Evolutionary conservation across 2,113 vertebrate genomes (phyloP), one percentile per base, ranked within the genome.

Genomic region (Phyllopteryx taeniolatus): DNA sequence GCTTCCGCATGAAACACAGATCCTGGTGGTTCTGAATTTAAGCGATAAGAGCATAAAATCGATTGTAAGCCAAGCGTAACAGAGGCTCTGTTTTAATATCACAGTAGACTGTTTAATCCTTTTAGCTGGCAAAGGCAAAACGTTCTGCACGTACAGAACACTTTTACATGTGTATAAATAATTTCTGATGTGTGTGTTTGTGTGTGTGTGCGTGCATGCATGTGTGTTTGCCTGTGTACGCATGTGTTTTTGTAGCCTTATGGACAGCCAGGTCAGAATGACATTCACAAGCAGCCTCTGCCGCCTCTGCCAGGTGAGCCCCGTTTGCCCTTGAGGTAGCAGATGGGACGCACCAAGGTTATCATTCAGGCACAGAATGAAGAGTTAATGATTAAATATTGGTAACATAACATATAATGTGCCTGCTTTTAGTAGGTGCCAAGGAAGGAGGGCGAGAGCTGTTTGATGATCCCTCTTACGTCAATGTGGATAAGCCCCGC

Each of bases 381-480:
- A 33, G 35, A 60, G 11, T 64, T 51, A 42, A 42, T 17, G 22
- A 66, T 47, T 9, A 47, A 15, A 66, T 66, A 8, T 31, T 9
- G 17, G 14, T 35, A 33, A 11, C 31, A 5, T 61, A 9, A 35
- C 14, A 8, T 33, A 60, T 13, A 5, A 20, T 62, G 22, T 35
- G 69, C 0, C 70, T 76, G 15, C 67, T 78, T 39, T 53, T 20
- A 92, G 88, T 90, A 0, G 84, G 92, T 53, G 91, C 83, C 35
- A 94, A 94, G 87, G 91, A 92, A 44, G 81, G 67, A 1, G 92
- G 43, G 15, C 81, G 2, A 0, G 96, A 97, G 42, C 88, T 97
- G 54, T 96, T 98, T 2, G 96, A 98, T 56, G 97, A 99, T 77
- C 96, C 97, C 0, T 99, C 97, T 0, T 99, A 99, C 0, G 97